phyloP scores from a whole-genome alignment of 2,113 vertebrate genomes.

The Centropus bengalensis region DNA sequence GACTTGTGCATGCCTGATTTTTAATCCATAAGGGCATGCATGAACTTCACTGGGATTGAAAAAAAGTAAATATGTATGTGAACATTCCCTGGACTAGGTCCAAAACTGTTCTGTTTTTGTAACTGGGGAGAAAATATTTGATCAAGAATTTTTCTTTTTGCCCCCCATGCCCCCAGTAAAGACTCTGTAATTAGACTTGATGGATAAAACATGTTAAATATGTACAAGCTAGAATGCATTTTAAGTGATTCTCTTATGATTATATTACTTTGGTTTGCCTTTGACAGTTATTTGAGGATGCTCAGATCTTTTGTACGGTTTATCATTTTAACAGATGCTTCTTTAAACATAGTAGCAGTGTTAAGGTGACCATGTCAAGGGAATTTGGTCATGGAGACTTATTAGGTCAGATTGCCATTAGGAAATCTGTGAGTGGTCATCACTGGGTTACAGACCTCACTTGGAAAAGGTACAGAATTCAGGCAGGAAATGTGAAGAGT shows the following conservation, averaged over 20 bases:
- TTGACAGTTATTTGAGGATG: background rate
- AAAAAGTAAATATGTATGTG: background rate
- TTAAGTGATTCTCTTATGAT: background rate
- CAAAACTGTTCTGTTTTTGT: background rate
- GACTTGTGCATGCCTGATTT: background rate
- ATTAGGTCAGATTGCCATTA: background rate
- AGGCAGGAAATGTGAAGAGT: background rate
- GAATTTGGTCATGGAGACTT: background rate
- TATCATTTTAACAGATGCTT: background rate
- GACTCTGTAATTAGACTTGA: background rate
- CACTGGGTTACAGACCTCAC: fast-evolving
- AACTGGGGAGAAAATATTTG: background rate
- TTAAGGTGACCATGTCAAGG: background rate
- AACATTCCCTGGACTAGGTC: background rate
- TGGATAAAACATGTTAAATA: background rate
- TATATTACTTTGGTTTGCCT: background rate
- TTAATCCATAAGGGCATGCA: background rate
- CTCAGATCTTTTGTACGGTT: background rate
- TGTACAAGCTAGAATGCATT: background rate
- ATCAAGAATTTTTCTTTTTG: background rate
- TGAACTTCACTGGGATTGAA: background rate
- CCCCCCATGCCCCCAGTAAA: background rate
- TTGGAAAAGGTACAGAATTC: background rate
- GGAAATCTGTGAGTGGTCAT: background rate
- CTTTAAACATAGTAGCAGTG: background rate